phyloP scores from a whole-genome alignment of 2,113 vertebrate species.

The Gopherus flavomarginatus region DNA sequence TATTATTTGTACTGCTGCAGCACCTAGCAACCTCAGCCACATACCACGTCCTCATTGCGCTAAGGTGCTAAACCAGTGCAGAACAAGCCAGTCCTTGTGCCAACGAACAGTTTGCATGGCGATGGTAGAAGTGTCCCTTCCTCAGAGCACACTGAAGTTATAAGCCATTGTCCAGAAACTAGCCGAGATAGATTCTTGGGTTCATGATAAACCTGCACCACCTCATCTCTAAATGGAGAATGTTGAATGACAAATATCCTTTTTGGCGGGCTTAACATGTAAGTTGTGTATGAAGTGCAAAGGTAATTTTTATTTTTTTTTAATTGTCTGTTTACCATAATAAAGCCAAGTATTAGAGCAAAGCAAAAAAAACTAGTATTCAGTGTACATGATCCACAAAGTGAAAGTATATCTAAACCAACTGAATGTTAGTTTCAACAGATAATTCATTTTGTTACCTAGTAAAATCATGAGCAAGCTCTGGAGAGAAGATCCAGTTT shows the following conservation, averaged over 20 bases:
- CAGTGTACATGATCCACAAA: not conserved
- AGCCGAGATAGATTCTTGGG: not conserved
- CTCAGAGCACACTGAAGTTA: not conserved
- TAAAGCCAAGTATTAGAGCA: not conserved
- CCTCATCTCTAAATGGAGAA: not conserved
- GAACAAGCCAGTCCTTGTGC: not conserved
- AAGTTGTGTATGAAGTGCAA: too few relatives aligned
- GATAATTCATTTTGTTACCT: slow-evolving; percentile 79
- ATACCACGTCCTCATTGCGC: not conserved
- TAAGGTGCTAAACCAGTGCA: accelerated
- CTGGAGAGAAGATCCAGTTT: slow-evolving; percentile 98
- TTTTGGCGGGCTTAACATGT: not conserved
- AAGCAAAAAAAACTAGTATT: not conserved
- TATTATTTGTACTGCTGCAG: not conserved
- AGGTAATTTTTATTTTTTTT: not conserved
- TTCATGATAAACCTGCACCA: not conserved
- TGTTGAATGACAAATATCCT: accelerated
- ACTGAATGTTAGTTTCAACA: not conserved
- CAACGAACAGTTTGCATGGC: not conserved
- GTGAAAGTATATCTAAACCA: not conserved
- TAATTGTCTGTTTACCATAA: not conserved
- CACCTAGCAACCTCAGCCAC: not conserved
- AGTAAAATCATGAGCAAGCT: slow-evolving; percentile 95
- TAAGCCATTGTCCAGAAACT: not conserved
- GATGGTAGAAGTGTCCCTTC: not conserved